Evolutionary conservation across 2,888 invertebrate species (phyloP), one percentile per base, ranked within the genome.

Genomic region (Trachelus iudaicus): DNA sequence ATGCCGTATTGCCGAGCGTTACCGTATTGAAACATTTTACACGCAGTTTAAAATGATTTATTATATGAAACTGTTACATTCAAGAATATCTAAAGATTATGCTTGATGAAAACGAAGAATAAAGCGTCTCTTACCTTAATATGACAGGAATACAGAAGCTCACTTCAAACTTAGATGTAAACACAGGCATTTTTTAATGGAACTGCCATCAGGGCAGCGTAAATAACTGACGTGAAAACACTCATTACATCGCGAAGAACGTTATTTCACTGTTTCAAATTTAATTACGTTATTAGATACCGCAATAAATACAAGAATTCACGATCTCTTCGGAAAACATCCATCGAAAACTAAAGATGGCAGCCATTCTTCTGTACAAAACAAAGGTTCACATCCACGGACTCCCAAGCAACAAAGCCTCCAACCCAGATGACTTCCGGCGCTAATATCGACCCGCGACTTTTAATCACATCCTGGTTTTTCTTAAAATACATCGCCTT

Each of bases 341-440:
- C 94, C 94, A 95, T 94, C 94, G 94, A 95, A 89, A 95, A 93
- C 95, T 94, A 95, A 95, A 95, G 95, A 95, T 95, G 95, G 95
- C 95, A 95, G 95, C 95, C 95, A 95, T 95, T 95, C 94, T 95
- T 95, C 94, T 94, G 94, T 95, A 94, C 94, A 95, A 95, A 95
- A 95, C 95, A 95, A 95, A 95, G 92, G 92, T 90, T 88, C 91
- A 91, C 92, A 88, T 90, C 90, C 91, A 91, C 91, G 90, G 91
- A 91, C 89, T 89, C 87, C 85, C 83, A 83, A 87, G 87, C 87
- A 85, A 87, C 85, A 84, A 84, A 90, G 90, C 89, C 91, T 91
- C 90, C 85, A 88, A 87, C 85, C 90, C 90, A 88, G 88, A 83
- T 82, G 76, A 81, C 85, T 88, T 88, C 87, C 89, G 88, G 88